These are phyloP conservation scores for Drosophila mojavensis DNA, from an alignment of 1,140 invertebrate species.

Conservation along the genomic window DNA sequence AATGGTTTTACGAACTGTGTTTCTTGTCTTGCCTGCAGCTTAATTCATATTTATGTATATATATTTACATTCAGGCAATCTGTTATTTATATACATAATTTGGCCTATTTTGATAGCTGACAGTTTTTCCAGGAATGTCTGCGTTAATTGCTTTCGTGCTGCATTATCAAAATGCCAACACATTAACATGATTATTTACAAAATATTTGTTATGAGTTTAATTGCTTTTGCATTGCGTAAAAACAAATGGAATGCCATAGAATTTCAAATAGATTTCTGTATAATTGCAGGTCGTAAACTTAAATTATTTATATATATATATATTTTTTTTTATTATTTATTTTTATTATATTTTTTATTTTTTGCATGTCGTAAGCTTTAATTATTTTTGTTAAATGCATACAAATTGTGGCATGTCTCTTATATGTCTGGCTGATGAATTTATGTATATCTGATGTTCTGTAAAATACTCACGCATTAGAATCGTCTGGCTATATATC, in stretches of 20 bases:
- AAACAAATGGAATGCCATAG: constrained; percentile 29
- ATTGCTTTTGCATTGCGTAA: constrained; percentile 48
- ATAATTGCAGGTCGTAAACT: constrained; percentile 9
- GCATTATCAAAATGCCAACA: neutral
- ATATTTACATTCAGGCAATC: constrained; percentile 14
- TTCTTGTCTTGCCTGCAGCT: constrained; percentile 5
- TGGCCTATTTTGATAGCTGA: constrained; percentile 24
- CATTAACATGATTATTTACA: neutral
- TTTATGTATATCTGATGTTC: neutral
- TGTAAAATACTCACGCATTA: constrained; percentile 16
- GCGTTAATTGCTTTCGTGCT: constrained; percentile 27
- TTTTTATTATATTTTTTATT: no score
- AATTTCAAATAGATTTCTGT: constrained; percentile 36
- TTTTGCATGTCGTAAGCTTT: neutral
- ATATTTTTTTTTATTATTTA: no score
- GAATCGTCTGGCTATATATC: constrained; percentile 6
- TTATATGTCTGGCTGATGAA: constrained; percentile 5
- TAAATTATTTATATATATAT: no score
- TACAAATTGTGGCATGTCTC: constrained; percentile 15
- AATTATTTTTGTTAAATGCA: constrained; percentile 17
- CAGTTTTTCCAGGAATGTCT: constrained; percentile 16
- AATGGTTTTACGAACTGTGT: constrained; percentile 46
- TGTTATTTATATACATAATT: constrained; percentile 19
- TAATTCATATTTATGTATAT: neutral
- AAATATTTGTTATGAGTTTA: constrained; percentile 47